These are phyloP conservation scores for Limnephilus lunatus DNA, from an alignment of 2,888 invertebrate species.

Conservation along the genomic window DNA sequence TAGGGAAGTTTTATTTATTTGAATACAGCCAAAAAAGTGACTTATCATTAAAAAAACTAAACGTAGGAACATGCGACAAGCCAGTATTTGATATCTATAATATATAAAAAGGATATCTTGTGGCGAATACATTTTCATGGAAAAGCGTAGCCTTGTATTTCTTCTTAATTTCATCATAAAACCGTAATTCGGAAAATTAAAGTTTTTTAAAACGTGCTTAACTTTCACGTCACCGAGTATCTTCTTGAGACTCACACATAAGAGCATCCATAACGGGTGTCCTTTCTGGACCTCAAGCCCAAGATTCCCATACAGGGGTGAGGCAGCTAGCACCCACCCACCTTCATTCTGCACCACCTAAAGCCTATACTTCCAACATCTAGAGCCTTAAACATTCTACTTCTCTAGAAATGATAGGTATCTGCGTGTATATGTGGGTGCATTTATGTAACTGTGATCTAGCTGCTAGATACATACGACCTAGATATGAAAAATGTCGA, in stretches of 20 bases:
- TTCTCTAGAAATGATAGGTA: not conserved
- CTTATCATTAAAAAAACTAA: no score
- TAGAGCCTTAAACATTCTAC: not conserved
- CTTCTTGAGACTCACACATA: slow-evolving; percentile 7
- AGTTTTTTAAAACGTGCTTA: not conserved
- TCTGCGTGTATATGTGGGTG: not conserved
- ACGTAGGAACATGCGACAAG: no score
- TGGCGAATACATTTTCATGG: no score
- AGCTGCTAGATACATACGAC: not conserved
- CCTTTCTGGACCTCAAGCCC: slow-evolving; percentile 32
- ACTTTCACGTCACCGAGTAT: not conserved
- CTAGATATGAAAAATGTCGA: not conserved
- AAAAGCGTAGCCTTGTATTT: no score
- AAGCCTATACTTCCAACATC: not conserved
- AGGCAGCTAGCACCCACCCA: not conserved
- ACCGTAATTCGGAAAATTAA: no score
- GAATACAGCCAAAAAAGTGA: no score
- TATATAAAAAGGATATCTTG: no score
- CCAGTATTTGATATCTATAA: no score
- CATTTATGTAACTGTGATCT: not conserved
- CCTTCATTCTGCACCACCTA: not conserved
- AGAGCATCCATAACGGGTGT: slow-evolving; percentile 38
- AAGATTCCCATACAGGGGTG: slow-evolving; percentile 27
- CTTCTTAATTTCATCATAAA: no score
- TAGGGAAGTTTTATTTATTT: no score